A percentile compares a stretch with the other conserved stretches of the same genome.
Conservation (phyloP, 2,113 vertebrate genomes). For the Nerophis lumbriciformis region DNA sequence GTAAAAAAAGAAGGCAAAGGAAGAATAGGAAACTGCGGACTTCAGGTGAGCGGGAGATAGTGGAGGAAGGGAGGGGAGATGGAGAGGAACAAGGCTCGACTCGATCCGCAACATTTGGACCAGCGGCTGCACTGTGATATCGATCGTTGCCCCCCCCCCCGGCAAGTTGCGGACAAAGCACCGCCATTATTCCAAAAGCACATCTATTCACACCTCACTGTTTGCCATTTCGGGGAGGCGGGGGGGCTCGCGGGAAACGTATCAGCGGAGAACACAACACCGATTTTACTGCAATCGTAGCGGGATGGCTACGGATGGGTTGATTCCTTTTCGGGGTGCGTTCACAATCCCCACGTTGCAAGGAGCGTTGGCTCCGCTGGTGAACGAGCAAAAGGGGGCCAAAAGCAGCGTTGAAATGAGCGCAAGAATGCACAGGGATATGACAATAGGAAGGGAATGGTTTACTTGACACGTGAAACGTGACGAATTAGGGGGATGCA, state of each 20-base stretch:
- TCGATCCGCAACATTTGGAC: conserved; percentile 12
- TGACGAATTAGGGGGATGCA: no score
- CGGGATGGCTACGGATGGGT: no score
- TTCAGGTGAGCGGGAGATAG: conserved; percentile 5
- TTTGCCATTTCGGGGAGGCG: not conserved
- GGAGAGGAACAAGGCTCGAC: conserved; percentile 2
- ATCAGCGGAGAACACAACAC: not conserved
- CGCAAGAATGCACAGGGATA: no score
- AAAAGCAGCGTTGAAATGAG: no score
- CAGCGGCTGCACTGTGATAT: conserved; percentile 16
- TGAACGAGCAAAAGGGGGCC: no score
- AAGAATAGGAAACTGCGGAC: not conserved
- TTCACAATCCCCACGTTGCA: no score
- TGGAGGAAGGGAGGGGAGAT: not conserved
- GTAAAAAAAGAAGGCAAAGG: not conserved
- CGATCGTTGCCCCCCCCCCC: conserved; percentile 16
- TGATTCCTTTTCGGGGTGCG: no score
- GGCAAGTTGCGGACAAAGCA: conserved; percentile 25
- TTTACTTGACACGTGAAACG: no score
- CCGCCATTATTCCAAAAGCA: conserved; percentile 20
- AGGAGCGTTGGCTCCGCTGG: no score
- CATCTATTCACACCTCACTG: conserved; percentile 16
- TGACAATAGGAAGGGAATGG: no score
- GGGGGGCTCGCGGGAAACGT: not conserved
- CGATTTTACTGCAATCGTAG: not conserved